Evolutionary conservation across 2,888 invertebrate genomes (phyloP), one percentile per base, ranked within the genome.

Genomic region (Calameuta filiformis): DNA sequence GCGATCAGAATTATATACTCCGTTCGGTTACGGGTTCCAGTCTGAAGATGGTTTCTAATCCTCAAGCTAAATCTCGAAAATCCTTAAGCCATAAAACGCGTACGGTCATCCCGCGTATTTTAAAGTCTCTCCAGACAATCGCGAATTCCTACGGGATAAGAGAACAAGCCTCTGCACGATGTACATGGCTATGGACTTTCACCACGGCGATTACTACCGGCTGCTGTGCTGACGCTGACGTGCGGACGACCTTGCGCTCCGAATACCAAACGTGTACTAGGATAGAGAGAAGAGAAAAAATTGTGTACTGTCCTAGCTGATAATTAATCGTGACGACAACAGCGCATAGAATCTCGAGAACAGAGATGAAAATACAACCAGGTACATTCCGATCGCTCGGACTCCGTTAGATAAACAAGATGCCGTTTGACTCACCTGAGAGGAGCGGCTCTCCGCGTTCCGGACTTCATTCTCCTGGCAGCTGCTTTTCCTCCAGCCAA

Each of bases 211-310:
- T 81, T 79, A 79, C 82, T 77, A 75, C 79, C 81, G 81, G 76
- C 79, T 74, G 76, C 79, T 74, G 78, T 56, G 80, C 81, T 83
- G 85, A 86, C 86, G 84, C 80, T 80, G 83, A 80, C 83, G 82
- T 80, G 85, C 84, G 75, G 79, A 74, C 83, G 85, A 86, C 85
- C 85, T 85, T 86, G 85, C 86, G 83, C 83, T 85, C 84, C 82
- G 71, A 77, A 80, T 83, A 80, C 80, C 78, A 80, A 84, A 81
- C 84, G 80, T 78, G 77, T 77, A 76, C 76, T 75, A 77, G 76
- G 0, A 12, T 40, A 40, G 4, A 23, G 40, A 31, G 1, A 31
- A n/a, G n/a, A n/a, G n/a, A 23, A 56, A 23, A 23, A 56, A 56
- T 56, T 9, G 15, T 56, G 23, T 56, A 56, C 15, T 15, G 9